These are phyloP conservation scores for Penaeus monodon DNA, from an alignment of 2,888 invertebrate species.

Conservation along the genomic window DNA sequence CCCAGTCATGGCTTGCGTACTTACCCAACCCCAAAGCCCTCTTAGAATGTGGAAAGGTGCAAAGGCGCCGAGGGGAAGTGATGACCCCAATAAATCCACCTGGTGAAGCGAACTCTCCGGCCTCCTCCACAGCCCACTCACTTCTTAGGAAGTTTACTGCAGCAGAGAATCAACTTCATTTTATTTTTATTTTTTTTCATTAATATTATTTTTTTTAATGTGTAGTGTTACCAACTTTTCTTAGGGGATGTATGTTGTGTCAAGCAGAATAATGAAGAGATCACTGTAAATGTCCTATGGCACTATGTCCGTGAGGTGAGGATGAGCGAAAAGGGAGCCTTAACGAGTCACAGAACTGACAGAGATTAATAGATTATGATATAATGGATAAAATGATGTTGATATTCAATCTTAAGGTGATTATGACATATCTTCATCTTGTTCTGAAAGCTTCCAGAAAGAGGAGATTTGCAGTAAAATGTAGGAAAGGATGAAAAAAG, in stretches of 20 bases:
- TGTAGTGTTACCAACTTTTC: conserved; percentile 23
- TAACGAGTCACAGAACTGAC: neutral
- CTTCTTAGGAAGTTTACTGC: conserved; percentile 16
- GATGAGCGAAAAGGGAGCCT: conserved; percentile 18
- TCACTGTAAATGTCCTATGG: conserved; percentile 20
- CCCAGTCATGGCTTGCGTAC: too few species aligned
- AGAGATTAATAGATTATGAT: neutral
- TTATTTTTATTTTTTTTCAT: neutral
- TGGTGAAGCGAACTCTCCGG: conserved; percentile 30
- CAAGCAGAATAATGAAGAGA: neutral
- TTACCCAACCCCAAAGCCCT: too few species aligned
- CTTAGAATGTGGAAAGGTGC: too few species aligned
- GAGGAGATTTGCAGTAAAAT: too few species aligned
- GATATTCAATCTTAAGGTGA: neutral
- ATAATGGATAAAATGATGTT: neutral
- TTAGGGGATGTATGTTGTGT: conserved; percentile 2
- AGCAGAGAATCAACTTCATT: conserved; percentile 28
- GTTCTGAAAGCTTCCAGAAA: too few species aligned
- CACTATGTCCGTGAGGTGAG: conserved; percentile 39
- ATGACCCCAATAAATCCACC: too few species aligned
- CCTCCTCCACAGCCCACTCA: conserved; percentile 17
- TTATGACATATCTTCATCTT: neutral
- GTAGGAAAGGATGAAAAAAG: too few species aligned
- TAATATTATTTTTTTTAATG: too few species aligned
- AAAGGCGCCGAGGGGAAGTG: too few species aligned